Conservation (phyloP, 2,113 vertebrate genomes). For the Anoura caudifer region DNA sequence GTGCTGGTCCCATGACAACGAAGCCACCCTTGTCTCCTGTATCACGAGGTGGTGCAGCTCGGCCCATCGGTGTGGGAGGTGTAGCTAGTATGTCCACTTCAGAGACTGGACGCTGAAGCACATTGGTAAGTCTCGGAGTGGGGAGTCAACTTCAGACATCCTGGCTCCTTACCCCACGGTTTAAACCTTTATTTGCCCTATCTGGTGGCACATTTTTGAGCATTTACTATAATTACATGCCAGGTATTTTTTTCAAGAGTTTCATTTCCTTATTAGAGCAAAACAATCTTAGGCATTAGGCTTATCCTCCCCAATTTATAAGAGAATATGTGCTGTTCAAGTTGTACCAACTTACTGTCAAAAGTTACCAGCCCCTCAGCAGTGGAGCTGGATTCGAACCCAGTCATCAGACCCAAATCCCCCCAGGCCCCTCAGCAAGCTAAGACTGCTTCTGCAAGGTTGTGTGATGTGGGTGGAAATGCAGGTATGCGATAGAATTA, state of each 20-base stretch:
- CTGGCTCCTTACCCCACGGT: not conserved
- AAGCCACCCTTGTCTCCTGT: not conserved
- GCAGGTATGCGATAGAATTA: not conserved
- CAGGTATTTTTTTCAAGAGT: not conserved
- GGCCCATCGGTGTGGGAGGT: too few species aligned
- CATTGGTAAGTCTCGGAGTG: not conserved
- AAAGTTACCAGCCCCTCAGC: not conserved
- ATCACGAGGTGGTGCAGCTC: not conserved
- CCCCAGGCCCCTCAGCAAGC: not conserved
- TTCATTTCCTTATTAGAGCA: too few species aligned
- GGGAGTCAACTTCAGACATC: not conserved
- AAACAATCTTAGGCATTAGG: not conserved
- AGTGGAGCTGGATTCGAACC: not conserved
- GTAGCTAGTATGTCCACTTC: not conserved
- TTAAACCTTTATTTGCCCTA: not conserved
- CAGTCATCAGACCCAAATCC: not conserved
- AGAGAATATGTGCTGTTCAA: not conserved
- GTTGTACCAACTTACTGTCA: not conserved
- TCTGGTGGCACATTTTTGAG: not conserved
- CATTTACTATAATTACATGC: not conserved
- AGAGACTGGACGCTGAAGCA: not conserved
- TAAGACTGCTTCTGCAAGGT: not conserved
- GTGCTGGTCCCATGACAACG: fast-evolving
- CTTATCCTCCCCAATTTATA: not conserved
- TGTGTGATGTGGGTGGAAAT: not conserved